Percentiles rank a stretch among this genome's conserved stretches.
Conservation (phyloP, 2,888 invertebrate genomes). For the Tachystola acroxantha region DNA sequence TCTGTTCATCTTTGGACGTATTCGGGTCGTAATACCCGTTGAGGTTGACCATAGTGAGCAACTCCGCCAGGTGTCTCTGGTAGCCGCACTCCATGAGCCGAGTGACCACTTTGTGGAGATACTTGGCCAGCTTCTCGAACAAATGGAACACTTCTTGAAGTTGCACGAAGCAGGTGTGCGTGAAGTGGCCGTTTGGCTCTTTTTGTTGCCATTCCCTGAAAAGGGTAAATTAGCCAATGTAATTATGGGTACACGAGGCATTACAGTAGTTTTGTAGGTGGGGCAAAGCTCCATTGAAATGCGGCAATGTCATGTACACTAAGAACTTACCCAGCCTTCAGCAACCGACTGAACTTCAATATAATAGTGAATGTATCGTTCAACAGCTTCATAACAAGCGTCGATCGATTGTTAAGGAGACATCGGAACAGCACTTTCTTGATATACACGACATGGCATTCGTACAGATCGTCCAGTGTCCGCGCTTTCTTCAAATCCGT, state of each 20-base stretch:
- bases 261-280: no score
- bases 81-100: slow-evolving; percentile 82
- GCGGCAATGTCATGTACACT: no score
- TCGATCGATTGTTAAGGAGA: slow-evolving; percentile 83
- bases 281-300: no score
- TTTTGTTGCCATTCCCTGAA: slow-evolving; percentile 78
- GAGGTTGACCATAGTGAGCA: slow-evolving; percentile 81
- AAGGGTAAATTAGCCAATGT: no score
- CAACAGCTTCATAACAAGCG: slow-evolving; percentile 82
- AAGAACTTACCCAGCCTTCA: slow-evolving; percentile 69
- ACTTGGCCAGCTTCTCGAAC: slow-evolving; percentile 78
- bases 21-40: slow-evolving; percentile 77
- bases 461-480: slow-evolving; percentile 85
- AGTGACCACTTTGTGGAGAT: slow-evolving; percentile 79
- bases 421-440: slow-evolving; percentile 87
- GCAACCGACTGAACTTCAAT: slow-evolving; percentile 82
- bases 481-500: slow-evolving; percentile 80
- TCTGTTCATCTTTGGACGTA: slow-evolving; percentile 44
- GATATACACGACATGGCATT: slow-evolving; percentile 84
- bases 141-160: slow-evolving; percentile 79
- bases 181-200: slow-evolving; percentile 60
- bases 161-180: slow-evolving; percentile 78
- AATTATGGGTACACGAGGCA: no score
- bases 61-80: slow-evolving; percentile 81
- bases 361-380: slow-evolving; percentile 85